Percentiles rank a stretch among this genome's conserved stretches.
phyloP scores from a whole-genome alignment of 2,888 invertebrate genomes.

The Agriopis aurantiaria region DNA sequence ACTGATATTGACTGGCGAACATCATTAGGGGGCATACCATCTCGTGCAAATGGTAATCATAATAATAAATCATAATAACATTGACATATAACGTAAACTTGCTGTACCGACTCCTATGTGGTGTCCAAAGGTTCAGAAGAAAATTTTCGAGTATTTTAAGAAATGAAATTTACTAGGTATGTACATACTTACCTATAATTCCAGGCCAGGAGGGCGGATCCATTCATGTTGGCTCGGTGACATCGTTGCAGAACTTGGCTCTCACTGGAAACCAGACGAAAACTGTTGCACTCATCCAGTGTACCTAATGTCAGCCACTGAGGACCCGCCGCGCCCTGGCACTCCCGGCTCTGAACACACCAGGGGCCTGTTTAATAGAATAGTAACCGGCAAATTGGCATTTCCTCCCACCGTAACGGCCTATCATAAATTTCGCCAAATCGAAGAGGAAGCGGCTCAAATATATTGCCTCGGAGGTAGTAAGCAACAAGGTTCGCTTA shows the following conservation, averaged over 20 bases:
- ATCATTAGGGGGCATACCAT: too few species aligned
- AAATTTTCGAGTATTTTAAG: too few species aligned
- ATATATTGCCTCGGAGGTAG: slow-evolving; percentile 87
- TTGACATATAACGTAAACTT: too few species aligned
- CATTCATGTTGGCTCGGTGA: slow-evolving; percentile 92
- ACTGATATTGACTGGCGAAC: too few species aligned
- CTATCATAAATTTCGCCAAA: slow-evolving; percentile 88
- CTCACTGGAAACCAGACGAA: slow-evolving; percentile 88
- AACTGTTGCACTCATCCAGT: slow-evolving; percentile 80
- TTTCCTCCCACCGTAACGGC: slow-evolving; percentile 87
- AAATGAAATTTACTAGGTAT: not conserved
- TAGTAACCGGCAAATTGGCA: slow-evolving; percentile 88
- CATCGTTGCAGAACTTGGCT: slow-evolving; percentile 91
- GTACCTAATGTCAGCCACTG: slow-evolving; percentile 88
- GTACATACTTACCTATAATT: slow-evolving; percentile 45
- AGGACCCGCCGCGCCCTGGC: slow-evolving; percentile 86
- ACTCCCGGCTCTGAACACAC: slow-evolving; percentile 81
- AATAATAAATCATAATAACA: too few species aligned
- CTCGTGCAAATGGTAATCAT: too few species aligned
- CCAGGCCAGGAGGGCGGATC: slow-evolving; percentile 91
- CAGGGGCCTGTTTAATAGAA: slow-evolving; percentile 87
- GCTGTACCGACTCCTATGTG: too few species aligned
- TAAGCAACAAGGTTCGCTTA: slow-evolving; percentile 88
- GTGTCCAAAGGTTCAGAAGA: too few species aligned
- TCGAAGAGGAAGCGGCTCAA: slow-evolving; percentile 88